Percentiles rank a stretch among this genome's conserved stretches.
Evolutionary conservation across 2,797 vertebrate genomes (phyloP).

Genomic region (Betta splendens): DNA sequence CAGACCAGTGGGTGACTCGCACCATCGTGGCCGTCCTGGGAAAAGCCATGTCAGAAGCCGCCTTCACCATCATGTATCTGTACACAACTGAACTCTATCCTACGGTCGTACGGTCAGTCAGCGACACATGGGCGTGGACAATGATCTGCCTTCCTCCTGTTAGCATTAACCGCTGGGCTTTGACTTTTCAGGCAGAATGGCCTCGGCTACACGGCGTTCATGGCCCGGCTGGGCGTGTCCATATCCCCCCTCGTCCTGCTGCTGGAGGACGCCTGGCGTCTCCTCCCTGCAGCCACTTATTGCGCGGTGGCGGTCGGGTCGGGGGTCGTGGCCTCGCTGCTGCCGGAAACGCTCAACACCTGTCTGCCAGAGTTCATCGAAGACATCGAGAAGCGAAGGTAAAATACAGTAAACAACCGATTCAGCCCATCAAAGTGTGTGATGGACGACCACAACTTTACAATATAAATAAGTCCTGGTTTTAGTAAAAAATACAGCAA

Average conservation of each 20-base stretch:
- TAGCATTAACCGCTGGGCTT: constrained; percentile 16
- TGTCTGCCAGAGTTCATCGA: constrained; percentile 86
- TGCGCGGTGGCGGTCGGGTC: constrained; percentile 75
- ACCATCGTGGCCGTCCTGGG: constrained; percentile 82
- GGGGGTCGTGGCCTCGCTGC: constrained; percentile 76
- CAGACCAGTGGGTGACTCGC: constrained; percentile 78
- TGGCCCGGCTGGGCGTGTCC: constrained; percentile 86
- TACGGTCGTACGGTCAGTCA: constrained; percentile 87
- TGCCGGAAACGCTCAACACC: constrained; percentile 84
- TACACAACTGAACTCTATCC: constrained; percentile 91
- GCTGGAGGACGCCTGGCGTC: constrained; percentile 84
- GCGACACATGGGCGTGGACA: neutral
- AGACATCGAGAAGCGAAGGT: constrained; percentile 83
- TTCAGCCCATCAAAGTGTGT: constrained; percentile 1
- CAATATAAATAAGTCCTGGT: too few relatives aligned
- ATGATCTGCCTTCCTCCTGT: constrained; percentile 42
- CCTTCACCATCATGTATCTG: constrained; percentile 86
- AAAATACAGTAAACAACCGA: constrained; percentile 37
- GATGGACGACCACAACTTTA: too few relatives aligned
- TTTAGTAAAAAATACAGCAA: too few relatives aligned
- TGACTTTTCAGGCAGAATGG: constrained; percentile 86
- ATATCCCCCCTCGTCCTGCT: constrained; percentile 86
- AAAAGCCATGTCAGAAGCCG: constrained; percentile 86
- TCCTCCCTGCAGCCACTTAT: constrained; percentile 81
- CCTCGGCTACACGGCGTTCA: constrained; percentile 85